These are phyloP conservation scores for Chinchilla lanigera DNA, from an alignment of 2,113 vertebrate species.

Conservation along the genomic window DNA sequence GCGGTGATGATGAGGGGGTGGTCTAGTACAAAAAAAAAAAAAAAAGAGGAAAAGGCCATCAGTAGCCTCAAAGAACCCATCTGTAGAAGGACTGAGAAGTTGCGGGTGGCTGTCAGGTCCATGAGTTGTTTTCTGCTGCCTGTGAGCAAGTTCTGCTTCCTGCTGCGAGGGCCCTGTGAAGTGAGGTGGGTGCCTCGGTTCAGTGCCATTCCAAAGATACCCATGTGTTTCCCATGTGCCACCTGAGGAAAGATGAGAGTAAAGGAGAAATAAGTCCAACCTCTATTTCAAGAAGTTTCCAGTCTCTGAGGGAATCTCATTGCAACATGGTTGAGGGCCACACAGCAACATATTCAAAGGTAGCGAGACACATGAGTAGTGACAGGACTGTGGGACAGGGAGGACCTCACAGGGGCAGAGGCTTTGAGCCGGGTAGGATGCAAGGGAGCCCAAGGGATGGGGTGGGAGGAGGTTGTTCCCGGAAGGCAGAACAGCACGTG, in stretches of 20 bases:
- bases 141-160: not conserved
- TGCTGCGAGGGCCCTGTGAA: not conserved
- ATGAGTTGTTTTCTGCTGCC: not conserved
- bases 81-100: not conserved
- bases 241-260: not conserved
- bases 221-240: not conserved
- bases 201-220: not conserved
- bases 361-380: too few species aligned
- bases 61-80: not conserved
- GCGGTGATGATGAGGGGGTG: not conserved
- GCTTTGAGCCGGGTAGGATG: not conserved
- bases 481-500: not conserved
- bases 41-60: not conserved
- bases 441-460: not conserved
- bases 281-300: conserved; percentile 20
- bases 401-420: not conserved
- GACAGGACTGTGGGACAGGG: not conserved
- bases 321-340: not conserved
- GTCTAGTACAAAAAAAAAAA: too few species aligned
- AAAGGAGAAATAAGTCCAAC: not conserved
- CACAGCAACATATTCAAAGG: not conserved
- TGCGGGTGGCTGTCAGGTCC: not conserved
- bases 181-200: not conserved
- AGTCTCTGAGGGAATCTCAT: not conserved
- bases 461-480: not conserved